These are phyloP conservation scores for Sclerurus mexicanus DNA, from an alignment of 2,113 vertebrate genomes.

Conservation along the genomic window DNA sequence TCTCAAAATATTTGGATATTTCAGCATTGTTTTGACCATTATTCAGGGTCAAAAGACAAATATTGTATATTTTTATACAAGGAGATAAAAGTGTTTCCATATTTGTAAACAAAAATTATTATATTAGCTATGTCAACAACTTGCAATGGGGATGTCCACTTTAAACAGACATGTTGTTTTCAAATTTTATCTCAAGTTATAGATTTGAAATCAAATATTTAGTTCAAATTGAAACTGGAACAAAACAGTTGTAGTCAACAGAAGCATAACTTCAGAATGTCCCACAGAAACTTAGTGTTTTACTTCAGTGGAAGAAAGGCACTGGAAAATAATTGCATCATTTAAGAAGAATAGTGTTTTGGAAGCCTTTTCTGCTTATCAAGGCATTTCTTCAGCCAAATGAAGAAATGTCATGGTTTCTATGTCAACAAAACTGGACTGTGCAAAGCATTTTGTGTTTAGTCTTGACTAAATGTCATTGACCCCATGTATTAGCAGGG, in stretches of 20 bases:
- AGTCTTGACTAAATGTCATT: not conserved
- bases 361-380: not conserved
- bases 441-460: rapidly evolving
- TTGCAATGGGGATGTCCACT: not conserved
- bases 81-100: rapidly evolving
- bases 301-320: not conserved
- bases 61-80: not conserved
- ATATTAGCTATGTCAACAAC: not conserved
- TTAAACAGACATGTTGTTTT: not conserved
- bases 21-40: not conserved
- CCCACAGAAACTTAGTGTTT: not conserved
- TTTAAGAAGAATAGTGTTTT: not conserved
- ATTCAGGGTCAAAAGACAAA: not conserved
- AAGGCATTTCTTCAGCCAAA: not conserved
- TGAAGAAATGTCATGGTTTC: not conserved
- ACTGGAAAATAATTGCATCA: not conserved
- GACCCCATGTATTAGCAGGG: not conserved
- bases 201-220: not conserved
- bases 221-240: not conserved
- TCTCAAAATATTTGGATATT: not conserved
- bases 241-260: not conserved
- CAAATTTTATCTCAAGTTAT: not conserved
- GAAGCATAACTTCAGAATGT: not conserved
- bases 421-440: not conserved
- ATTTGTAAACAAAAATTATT: not conserved